Base-by-base conservation (phyloP, 2,797 vertebrate species). In the Delichon dasypus region DNA sequence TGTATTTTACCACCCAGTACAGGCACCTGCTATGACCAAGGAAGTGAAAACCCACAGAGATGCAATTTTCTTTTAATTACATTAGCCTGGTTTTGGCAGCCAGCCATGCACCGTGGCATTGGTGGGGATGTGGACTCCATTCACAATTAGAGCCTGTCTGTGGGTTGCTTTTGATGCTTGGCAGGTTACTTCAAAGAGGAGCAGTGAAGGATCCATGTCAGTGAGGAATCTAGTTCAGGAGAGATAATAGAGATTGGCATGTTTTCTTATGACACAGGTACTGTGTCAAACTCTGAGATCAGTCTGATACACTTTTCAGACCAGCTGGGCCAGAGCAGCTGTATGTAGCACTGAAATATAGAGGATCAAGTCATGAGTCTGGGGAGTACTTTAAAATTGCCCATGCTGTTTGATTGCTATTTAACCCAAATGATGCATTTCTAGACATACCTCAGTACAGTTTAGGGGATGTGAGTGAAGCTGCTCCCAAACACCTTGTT, bases 51-150 rank as follows among this genome's bases (percentile, higher is more conserved):
- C 88, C 96, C 89, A 94, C 62, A 93, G 93, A 95, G 93, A 96
- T 81, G 92, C 88, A 97, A 96, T 97, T 97, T 97, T 95, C 87
- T 93, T 92, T 91, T 95, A 96, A 97, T 96, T 92, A 95, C 90
- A 87, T 90, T 92, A 89, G 85, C 47, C 44, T 90, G 65, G 45
- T 32, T 90, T 94, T 96, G 96, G 96, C 96, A 95, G 88, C 6
- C 58, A 47, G 94, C 96, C 96, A 96, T 7, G 17, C 66, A 89
- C 34, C 61, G 30, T 58, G 62, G 53, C 14, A 32, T 19, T 93
- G 76, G 47, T 89, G 85, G 67, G 67, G 89, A 45, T 83, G 87
- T 71, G 83, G 93, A 64, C 74, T 95, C 84, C 60, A 36, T 50
- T 92, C 58, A 95, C 91, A 85, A 62, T 85, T 66, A 66, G n/a